Base-by-base conservation (phyloP, 1,140 invertebrate species). In the Aphelenchoides besseyi region DNA sequence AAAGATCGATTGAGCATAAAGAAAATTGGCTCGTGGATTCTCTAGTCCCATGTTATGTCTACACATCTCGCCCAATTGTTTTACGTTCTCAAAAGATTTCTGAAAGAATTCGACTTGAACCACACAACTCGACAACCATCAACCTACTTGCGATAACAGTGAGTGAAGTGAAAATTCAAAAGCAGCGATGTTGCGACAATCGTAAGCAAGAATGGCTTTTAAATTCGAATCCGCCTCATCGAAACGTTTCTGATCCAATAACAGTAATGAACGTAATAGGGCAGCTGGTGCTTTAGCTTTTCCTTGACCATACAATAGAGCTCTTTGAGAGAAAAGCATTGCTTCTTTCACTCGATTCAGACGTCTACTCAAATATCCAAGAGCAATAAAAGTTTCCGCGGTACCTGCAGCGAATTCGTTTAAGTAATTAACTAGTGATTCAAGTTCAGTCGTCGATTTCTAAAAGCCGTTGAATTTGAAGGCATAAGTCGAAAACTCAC, bases 21-120 rank as follows among this genome's bases (percentile, higher is more conserved):
- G 5, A 23, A 59, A 33, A 5, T 8, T 59, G 5, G 55, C 55
- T 59, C 55, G 55, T 8, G 55, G 55, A 59, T 59, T 59, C 5
- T 59, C 18, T 5, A 28, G 55, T 18, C 55, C 55, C 5, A 59
- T 28, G 26, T 18, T 28, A 8, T 33, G 5, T 5, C 26, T 5
- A 23, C 26, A 29, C 55, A 18, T 18, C 18, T 59, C 5, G 18
- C 55, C 55, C 5, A 59, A 8, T 23, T 8, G 55, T 33, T 59
- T 59, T 23, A 18, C 55, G 5, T 5, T 18, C 18, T 59, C 55
- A 33, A 8, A 59, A 12, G 5, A 8, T 28, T 59, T 59, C 55
- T 59, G 18, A 33, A 48, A 48, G 41, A 12, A 48, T 12, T 8
- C 55, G 18, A 59, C 26, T 59, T 59, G 55, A 59, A 33, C 32